A percentile compares a stretch with the other conserved stretches of the same genome.
These are phyloP conservation scores for Pelobates fuscus DNA, from an alignment of 2,113 vertebrate species.

Conservation along the genomic window DNA sequence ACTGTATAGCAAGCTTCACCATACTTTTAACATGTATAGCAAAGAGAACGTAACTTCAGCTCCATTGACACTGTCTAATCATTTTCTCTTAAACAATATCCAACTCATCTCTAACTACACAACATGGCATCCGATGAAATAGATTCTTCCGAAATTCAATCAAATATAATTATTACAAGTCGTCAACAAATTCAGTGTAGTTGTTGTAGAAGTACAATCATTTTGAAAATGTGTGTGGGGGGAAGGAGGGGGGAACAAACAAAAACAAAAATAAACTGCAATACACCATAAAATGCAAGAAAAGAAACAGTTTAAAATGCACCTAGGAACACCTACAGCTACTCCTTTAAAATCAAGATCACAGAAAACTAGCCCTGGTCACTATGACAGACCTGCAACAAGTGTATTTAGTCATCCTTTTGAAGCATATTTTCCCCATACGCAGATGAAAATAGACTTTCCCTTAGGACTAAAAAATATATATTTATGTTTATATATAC, in stretches of 20 bases:
- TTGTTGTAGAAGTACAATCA: constrained; percentile 66
- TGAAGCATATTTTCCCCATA: constrained; percentile 61
- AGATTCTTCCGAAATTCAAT: constrained; percentile 61
- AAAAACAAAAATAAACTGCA: constrained; percentile 59
- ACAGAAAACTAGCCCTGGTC: constrained; percentile 61
- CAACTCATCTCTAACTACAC: background rate
- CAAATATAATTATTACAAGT: constrained; percentile 64
- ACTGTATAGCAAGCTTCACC: too few species aligned
- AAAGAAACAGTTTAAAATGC: constrained; percentile 58
- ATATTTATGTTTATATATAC: constrained; percentile 91
- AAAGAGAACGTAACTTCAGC: constrained; percentile 55
- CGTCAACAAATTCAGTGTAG: constrained; percentile 60
- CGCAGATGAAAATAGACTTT: constrained; percentile 94
- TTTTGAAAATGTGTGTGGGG: constrained; percentile 48
- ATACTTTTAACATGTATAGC: constrained; percentile 40
- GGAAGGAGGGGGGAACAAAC: background rate
- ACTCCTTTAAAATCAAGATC: constrained; percentile 62
- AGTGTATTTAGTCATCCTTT: constrained; percentile 61
- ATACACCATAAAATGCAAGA: constrained; percentile 54
- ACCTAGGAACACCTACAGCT: constrained; percentile 50
- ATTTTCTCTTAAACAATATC: background rate
- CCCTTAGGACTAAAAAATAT: constrained; percentile 96
- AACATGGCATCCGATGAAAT: background rate
- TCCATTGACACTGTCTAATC: constrained; percentile 4
- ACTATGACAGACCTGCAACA: constrained; percentile 54